Percentiles rank a stretch among this genome's conserved stretches.
Conservation (phyloP, 2,113 vertebrate species). For the Litocranius walleri region DNA sequence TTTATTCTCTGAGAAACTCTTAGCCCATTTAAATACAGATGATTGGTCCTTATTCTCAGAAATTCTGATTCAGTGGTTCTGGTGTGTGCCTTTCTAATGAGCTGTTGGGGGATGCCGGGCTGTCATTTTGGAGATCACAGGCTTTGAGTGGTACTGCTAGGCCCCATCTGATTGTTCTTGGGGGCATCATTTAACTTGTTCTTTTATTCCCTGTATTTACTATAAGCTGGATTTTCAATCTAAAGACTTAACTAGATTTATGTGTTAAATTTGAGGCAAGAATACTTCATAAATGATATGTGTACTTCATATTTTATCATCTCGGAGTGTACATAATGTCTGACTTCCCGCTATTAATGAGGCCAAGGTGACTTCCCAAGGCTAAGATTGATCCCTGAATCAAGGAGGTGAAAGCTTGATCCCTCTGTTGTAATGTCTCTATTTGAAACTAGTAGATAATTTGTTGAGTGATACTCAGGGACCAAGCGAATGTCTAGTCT, state of each 20-base stretch:
- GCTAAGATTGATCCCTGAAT: background rate
- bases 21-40: background rate
- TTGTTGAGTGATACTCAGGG: background rate
- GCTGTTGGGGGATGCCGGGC: background rate
- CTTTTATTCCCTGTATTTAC: background rate
- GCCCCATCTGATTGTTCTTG: background rate
- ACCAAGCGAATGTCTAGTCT: background rate
- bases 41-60: background rate
- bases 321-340: background rate
- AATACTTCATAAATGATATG: background rate
- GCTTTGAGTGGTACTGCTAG: background rate
- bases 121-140: background rate
- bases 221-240: background rate
- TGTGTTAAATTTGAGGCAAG: background rate
- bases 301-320: background rate
- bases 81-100: background rate
- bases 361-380: background rate
- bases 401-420: background rate
- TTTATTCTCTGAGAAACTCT: background rate
- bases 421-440: background rate
- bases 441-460: background rate
- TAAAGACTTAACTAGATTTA: background rate
- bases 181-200: background rate
- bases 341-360: background rate
- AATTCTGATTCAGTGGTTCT: background rate